phyloP scores from a whole-genome alignment of 2,113 vertebrate species.

The Haemorhous mexicanus region DNA sequence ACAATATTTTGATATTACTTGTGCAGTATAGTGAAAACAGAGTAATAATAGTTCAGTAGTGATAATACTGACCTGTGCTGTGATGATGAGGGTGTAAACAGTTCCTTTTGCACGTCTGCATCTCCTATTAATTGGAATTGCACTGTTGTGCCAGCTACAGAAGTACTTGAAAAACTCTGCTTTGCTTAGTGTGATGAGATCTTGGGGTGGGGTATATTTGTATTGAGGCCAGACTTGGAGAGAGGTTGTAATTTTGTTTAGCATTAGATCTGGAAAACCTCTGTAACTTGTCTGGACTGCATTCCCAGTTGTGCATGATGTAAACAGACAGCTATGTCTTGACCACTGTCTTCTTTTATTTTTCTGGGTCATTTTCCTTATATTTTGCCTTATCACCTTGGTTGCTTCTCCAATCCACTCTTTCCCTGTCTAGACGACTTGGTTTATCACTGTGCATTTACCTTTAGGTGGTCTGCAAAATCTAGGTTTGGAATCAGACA shows the following conservation, averaged over 20 bases:
- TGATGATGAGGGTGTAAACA: not conserved
- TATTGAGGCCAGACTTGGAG: not conserved
- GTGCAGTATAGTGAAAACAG: not conserved
- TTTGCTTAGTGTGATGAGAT: not conserved
- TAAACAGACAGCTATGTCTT: not conserved
- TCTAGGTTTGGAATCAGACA: not conserved
- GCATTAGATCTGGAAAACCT: conserved; percentile 6
- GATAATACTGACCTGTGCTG: not conserved
- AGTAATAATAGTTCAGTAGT: not conserved
- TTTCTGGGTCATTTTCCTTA: not conserved
- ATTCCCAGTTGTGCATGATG: conserved; percentile 11
- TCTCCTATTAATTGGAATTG: not conserved
- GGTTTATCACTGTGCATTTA: not conserved
- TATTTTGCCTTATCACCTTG: not conserved
- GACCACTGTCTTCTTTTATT: not conserved
- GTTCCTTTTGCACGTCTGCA: not conserved
- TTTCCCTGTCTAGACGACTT: not conserved
- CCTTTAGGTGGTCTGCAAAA: not conserved
- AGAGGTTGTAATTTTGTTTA: not conserved
- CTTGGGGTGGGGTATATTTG: not conserved
- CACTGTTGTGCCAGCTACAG: not conserved
- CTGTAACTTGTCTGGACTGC: not conserved
- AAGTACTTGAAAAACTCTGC: not conserved
- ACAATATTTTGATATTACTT: not conserved
- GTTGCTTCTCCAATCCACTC: not conserved